Evolutionary conservation across 2,113 vertebrate species (phyloP).

Genomic region (Saguinus midas): DNA sequence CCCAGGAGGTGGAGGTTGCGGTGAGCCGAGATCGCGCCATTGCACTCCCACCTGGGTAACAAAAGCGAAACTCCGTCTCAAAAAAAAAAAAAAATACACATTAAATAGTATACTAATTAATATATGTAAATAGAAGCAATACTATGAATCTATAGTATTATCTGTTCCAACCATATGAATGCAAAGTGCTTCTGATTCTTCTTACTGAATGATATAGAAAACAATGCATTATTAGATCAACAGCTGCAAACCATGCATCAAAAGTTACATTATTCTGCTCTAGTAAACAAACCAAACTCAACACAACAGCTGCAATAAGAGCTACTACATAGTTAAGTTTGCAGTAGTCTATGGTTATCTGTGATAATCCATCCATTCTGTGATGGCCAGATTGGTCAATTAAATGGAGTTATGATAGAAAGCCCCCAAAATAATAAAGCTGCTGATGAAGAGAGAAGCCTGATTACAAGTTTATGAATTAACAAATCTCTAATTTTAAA

Average conservation of each 20-base stretch:
- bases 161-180: background rate
- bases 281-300: background rate
- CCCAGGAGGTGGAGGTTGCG: too few relatives aligned
- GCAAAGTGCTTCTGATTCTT: background rate
- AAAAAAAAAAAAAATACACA: too few relatives aligned
- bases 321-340: background rate
- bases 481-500: background rate
- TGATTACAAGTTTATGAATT: background rate
- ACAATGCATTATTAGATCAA: background rate
- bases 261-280: background rate
- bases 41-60: too few relatives aligned
- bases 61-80: too few relatives aligned
- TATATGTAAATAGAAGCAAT: background rate
- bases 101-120: background rate
- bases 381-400: background rate
- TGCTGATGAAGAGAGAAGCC: background rate
- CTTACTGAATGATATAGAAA: background rate
- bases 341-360: background rate
- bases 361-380: background rate
- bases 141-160: background rate
- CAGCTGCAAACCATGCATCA: background rate
- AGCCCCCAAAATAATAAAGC: background rate
- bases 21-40: too few relatives aligned
- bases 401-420: background rate
- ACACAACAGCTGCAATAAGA: background rate